Percentiles rank a stretch among this genome's conserved stretches.
Evolutionary conservation across 2,113 vertebrate species (phyloP).

Genomic region (Gobius niger): DNA sequence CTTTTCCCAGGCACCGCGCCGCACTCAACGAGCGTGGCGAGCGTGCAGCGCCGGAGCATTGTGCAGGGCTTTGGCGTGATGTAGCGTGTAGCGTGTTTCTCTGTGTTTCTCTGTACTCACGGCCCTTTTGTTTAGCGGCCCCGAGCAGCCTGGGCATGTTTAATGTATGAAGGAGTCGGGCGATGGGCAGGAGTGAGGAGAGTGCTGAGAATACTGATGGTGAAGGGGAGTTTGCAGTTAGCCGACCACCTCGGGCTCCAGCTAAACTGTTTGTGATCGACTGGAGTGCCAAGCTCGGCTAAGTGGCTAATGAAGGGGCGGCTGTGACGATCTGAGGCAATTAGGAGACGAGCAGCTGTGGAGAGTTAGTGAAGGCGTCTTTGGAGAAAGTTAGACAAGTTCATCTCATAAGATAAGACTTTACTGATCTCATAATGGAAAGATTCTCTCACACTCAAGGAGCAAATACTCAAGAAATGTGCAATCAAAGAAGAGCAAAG

Average conservation of each 20-base stretch:
- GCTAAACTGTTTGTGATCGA: slow-evolving; percentile 20
- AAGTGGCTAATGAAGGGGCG: slow-evolving; percentile 8
- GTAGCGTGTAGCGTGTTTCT: slow-evolving; percentile 12
- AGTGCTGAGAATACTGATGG: slow-evolving; percentile 60
- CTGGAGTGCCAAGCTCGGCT: not conserved
- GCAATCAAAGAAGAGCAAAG: too few species aligned
- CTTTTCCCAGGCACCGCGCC: slow-evolving; percentile 4
- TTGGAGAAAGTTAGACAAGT: too few species aligned
- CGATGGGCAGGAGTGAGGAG: slow-evolving; percentile 30
- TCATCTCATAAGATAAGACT: too few species aligned
- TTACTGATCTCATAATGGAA: too few species aligned
- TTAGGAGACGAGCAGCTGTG: not conserved
- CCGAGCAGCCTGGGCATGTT: slow-evolving; percentile 49
- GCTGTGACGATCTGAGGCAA: not conserved
- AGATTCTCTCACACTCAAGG: too few species aligned
- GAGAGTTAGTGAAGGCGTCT: not conserved
- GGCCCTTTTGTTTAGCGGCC: slow-evolving; percentile 48
- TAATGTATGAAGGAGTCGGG: slow-evolving; percentile 63
- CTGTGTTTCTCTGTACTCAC: slow-evolving; percentile 23
- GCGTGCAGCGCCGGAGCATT: slow-evolving; percentile 4
- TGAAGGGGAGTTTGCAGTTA: slow-evolving; percentile 23
- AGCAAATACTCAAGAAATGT: too few species aligned
- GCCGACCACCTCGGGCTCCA: slow-evolving; percentile 24
- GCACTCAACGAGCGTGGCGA: slow-evolving; percentile 11
- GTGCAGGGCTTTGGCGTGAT: slow-evolving; percentile 28